These are phyloP conservation scores for Axis porcinus DNA, from an alignment of 2,113 vertebrate genomes.

Conservation along the genomic window DNA sequence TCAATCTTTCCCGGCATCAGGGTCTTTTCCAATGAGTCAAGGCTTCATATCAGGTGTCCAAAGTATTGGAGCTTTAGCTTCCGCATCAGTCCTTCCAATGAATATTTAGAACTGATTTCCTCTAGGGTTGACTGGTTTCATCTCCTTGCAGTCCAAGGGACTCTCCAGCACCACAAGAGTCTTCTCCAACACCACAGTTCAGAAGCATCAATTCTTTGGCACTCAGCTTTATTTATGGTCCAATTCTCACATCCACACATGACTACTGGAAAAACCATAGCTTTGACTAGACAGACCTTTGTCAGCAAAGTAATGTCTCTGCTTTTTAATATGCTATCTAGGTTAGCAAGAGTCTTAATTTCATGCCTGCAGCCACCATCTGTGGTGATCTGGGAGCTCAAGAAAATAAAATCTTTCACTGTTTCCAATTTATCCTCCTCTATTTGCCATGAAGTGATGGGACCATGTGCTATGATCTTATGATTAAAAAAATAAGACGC, in stretches of 20 bases:
- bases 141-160: background rate
- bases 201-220: rapidly evolving
- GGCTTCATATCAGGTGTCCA: background rate
- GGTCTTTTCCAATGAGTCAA: background rate
- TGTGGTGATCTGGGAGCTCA: background rate
- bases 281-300: background rate
- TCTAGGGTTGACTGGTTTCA: background rate
- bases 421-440: background rate
- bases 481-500: background rate
- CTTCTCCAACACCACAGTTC: background rate
- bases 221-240: background rate
- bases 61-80: background rate
- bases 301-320: background rate
- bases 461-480: background rate
- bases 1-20: background rate
- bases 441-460: background rate
- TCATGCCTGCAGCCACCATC: background rate
- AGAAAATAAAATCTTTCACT: background rate
- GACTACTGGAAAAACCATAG: background rate
- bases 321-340: background rate
- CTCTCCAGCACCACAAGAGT: background rate
- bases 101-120: background rate
- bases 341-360: background rate
- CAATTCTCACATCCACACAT: background rate
- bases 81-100: background rate